Evolutionary conservation across 1,140 invertebrate genomes (phyloP).

Genomic region (Steinernema khuongi): DNA sequence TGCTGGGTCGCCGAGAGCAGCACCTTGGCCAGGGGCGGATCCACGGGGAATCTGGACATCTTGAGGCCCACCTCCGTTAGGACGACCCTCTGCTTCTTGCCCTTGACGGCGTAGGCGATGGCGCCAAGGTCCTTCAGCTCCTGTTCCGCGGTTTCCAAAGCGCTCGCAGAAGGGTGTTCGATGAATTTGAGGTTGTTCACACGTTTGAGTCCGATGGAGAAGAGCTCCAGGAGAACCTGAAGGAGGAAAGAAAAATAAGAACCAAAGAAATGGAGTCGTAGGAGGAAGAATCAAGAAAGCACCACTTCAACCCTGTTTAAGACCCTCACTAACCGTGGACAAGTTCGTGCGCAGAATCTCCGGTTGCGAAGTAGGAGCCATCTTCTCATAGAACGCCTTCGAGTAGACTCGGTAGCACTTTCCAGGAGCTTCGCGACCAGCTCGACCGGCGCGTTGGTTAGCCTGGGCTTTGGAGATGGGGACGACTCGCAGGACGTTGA

Average conservation of each 20-base stretch:
- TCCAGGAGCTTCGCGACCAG: slow-evolving; percentile 62
- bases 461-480: slow-evolving; percentile 57
- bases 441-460: slow-evolving; percentile 60
- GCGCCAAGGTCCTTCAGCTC: slow-evolving; percentile 36
- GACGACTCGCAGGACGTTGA: slow-evolving; percentile 46
- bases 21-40: slow-evolving; percentile 76
- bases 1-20: slow-evolving; percentile 31
- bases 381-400: slow-evolving; percentile 32
- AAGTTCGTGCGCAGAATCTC: slow-evolving; percentile 50
- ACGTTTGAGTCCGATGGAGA: slow-evolving; percentile 61
- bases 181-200: slow-evolving; percentile 61
- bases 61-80: slow-evolving; percentile 75
- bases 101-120: neutral
- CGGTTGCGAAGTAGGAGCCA: slow-evolving; percentile 36
- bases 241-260: slow-evolving; percentile 31
- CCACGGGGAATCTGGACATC: slow-evolving; percentile 84
- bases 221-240: slow-evolving; percentile 61
- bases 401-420: slow-evolving; percentile 59
- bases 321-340: slow-evolving; percentile 37
- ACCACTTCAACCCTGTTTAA: neutral
- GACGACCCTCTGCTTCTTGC: slow-evolving; percentile 49
- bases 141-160: slow-evolving; percentile 38
- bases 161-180: slow-evolving; percentile 59
- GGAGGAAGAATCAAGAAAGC: neutral
- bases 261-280: neutral